A percentile compares a stretch with the other conserved stretches of the same genome.
Conservation (phyloP, 2,113 vertebrate genomes). For the Clinocottus analis region DNA sequence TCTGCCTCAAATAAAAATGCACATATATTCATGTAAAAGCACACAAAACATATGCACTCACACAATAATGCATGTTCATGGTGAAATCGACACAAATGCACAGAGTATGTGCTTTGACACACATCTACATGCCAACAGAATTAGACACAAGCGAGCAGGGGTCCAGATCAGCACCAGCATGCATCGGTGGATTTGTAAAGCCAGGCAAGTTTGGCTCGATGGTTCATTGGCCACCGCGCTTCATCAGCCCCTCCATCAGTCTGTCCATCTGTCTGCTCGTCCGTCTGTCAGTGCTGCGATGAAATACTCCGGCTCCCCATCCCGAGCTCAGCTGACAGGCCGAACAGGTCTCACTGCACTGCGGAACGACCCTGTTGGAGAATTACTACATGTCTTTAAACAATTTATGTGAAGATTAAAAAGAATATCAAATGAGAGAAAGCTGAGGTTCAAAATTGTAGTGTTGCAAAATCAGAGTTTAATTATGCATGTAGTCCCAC, state of each 20-base stretch:
- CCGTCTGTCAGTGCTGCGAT: constrained; percentile 59
- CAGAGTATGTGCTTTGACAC: background rate
- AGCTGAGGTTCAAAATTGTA: background rate
- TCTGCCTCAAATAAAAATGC: background rate
- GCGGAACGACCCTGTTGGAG: constrained; percentile 15
- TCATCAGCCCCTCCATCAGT: constrained; percentile 61
- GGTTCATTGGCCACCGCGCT: constrained; percentile 59
- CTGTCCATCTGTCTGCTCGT: constrained; percentile 61
- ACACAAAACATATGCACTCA: background rate
- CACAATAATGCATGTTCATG: background rate
- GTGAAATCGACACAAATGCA: constrained; percentile 18
- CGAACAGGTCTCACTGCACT: constrained; percentile 29
- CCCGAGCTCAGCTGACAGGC: constrained; percentile 43
- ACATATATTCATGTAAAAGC: background rate
- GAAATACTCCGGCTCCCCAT: constrained; percentile 31
- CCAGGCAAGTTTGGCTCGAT: constrained; percentile 50
- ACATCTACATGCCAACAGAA: constrained; percentile 20
- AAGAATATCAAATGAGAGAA: background rate
- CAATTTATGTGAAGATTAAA: background rate
- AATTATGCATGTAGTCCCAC: background rate
- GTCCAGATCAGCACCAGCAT: constrained; percentile 60
- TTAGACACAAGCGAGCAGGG: constrained; percentile 39
- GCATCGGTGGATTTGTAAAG: constrained; percentile 55
- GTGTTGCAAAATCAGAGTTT: background rate
- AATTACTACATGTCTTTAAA: background rate